A percentile compares a stretch with the other conserved stretches of the same genome.
These are phyloP conservation scores for Emydocephalus ijimae DNA, from an alignment of 2,113 vertebrate species.

Conservation along the genomic window DNA sequence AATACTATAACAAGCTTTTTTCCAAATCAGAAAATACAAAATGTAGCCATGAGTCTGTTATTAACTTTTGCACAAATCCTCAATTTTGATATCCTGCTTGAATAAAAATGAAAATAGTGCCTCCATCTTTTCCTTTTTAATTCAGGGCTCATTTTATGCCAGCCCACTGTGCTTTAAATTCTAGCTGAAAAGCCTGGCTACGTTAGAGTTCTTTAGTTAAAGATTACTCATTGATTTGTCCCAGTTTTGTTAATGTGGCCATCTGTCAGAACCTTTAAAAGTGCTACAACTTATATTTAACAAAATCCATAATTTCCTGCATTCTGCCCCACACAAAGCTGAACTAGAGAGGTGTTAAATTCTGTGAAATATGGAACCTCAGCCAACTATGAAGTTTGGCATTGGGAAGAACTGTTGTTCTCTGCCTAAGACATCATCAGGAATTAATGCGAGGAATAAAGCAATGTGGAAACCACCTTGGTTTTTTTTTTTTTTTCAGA, in stretches of 20 bases:
- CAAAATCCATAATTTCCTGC: neutral
- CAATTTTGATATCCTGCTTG: neutral
- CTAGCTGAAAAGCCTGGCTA: rapidly evolving
- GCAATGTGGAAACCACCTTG: slow-evolving; percentile 9
- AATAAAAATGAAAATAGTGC: neutral
- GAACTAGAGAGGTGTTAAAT: slow-evolving; percentile 3
- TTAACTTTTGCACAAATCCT: neutral
- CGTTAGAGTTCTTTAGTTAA: neutral
- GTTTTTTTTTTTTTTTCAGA: slow-evolving; percentile 23
- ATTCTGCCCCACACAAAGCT: slow-evolving; percentile 21
- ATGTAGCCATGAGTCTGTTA: neutral
- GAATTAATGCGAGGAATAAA: neutral
- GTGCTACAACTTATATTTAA: neutral
- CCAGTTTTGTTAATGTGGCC: neutral
- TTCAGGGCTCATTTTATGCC: neutral
- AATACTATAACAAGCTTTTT: neutral
- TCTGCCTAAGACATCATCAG: slow-evolving; percentile 41
- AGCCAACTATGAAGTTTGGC: slow-evolving; percentile 12
- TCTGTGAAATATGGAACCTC: neutral
- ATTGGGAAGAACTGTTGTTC: neutral
- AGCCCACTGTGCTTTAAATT: neutral
- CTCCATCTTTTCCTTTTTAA: neutral
- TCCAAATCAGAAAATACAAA: neutral
- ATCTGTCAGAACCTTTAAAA: neutral
- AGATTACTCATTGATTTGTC: neutral